Base-by-base conservation (phyloP, 2,113 vertebrate species). In the Conger conger region DNA sequence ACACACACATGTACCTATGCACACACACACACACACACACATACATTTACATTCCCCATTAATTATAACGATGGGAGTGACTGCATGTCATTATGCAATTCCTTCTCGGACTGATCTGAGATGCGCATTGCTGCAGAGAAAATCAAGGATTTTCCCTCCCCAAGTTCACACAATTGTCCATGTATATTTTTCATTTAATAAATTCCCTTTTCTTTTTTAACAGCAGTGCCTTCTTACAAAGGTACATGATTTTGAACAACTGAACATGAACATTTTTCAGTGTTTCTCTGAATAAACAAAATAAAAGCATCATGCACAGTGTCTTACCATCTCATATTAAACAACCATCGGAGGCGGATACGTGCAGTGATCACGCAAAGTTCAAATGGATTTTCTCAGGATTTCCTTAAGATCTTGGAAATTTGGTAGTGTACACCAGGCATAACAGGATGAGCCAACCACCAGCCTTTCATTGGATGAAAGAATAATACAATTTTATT, bases 1-100 rank as follows among this genome's bases (percentile, higher is more conserved):
- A 79, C 36, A 37, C 63, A 54, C 1, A 78, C n/a, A 82, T 23
- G 79, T 42, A 57, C 36, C 35, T 50, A 85, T 80, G 79, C 37
- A 38, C 30, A 57, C 38, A 83, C 63, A 57, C 4, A 79, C 30
- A 80, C n/a, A 83, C 63, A 57, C 4, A 79, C n/a, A 82, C 33
- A 82, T 36, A 60, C 37, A 57, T 50, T 81, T 68, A 80, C 37
- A 38, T 33, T 50, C 57, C 79, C 60, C 60, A 50, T 85, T 73
- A 85, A 76, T 85, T 80, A 36, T 85, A 80, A 85, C 45, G 57
- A 85, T 68, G 68, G 60, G n/a, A 50, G 54, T 40, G 84, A 85
- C 50, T 50, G n/a, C 76, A 57, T 36, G 63, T 60, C 77, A 18
- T 17, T 84, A 38, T 53, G n/a, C 8, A 79, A 37, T 79, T 76